Base-by-base conservation (phyloP, 1,140 invertebrate species). In the Cydia splendana region DNA sequence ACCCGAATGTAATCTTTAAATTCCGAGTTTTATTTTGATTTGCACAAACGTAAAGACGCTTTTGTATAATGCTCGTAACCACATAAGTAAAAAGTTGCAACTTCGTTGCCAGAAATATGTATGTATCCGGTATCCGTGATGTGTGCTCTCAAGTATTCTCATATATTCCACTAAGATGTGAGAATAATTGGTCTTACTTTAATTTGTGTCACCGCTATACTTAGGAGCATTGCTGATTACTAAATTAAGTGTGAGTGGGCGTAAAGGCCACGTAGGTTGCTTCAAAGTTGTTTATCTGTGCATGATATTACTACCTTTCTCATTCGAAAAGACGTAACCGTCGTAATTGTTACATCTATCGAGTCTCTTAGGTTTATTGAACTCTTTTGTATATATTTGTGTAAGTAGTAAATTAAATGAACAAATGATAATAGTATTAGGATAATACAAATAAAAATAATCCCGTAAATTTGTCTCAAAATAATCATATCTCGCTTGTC, bases 261-360 rank as follows among this genome's bases (percentile, higher is more conserved):
- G 67, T 71, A 71, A 71, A 71, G 67, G 67, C 67, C 38, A 71
- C 67, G 67, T 42, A 71, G 67, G 67, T 38, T 71, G 67, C 67
- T 71, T 71, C 67, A 18, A 69, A 38, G 30, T 71, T 71, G 67
- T 71, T 71, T 71, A 71, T 38, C 13, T 71, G 34, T 71, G 34
- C 67, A 71, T 71, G 34, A 71, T 18, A 71, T 71, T 71, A 71
- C 67, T 71, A 12, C 65, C n/a, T 34, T 71, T n/a, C 34, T 34
- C 15, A 2, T 18, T n/a, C 6, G 2, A 71, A 71, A 71, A 38
- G 67, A 71, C 67, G n/a, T 38, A 71, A 18, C 30, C 30, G 67
- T 5, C 57, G n/a, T 62, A n/a, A 53, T 62, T 62, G 0, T 24
- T 24, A 1, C 15, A 62, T 24, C 18, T 62, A 10, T 10, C 3